Conservation (phyloP, 23 tunicate species). For the Halocynthia aurantium region DNA sequence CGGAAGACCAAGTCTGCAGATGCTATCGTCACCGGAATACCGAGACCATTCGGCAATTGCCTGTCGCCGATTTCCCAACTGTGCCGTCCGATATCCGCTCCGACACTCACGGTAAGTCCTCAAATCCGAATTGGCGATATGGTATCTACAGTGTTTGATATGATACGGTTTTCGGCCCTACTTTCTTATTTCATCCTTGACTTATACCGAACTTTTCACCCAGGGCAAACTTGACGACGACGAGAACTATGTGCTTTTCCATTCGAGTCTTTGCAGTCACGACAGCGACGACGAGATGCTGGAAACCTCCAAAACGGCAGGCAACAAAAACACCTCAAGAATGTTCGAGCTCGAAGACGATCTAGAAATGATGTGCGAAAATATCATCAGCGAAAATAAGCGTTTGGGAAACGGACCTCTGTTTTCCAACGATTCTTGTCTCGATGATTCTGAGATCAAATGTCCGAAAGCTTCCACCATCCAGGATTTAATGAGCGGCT, state of each 20-base stretch:
- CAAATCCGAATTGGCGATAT: background rate
- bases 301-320: no score
- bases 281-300: constrained; percentile 28
- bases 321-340: no score
- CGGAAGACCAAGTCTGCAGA: constrained; percentile 82
- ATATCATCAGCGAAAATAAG: background rate
- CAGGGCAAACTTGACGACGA: constrained; percentile 31
- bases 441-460: no score
- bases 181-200: no score
- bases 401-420: no score
- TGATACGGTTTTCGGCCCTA: background rate
- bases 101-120: constrained; percentile 53
- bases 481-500: no score
- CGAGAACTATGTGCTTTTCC: constrained; percentile 67
- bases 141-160: background rate
- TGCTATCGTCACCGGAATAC: constrained; percentile 22
- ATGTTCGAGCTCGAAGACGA: constrained; percentile 3
- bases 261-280: constrained; percentile 81
- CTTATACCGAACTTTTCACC: background rate
- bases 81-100: constrained; percentile 76
- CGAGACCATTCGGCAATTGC: constrained; percentile 12
- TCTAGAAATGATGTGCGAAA: constrained; percentile 30
- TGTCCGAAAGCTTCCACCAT: no score
- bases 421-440: no score
- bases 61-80: no score